Base-by-base conservation (phyloP, 2,888 invertebrate genomes). In the Altica lythri region DNA sequence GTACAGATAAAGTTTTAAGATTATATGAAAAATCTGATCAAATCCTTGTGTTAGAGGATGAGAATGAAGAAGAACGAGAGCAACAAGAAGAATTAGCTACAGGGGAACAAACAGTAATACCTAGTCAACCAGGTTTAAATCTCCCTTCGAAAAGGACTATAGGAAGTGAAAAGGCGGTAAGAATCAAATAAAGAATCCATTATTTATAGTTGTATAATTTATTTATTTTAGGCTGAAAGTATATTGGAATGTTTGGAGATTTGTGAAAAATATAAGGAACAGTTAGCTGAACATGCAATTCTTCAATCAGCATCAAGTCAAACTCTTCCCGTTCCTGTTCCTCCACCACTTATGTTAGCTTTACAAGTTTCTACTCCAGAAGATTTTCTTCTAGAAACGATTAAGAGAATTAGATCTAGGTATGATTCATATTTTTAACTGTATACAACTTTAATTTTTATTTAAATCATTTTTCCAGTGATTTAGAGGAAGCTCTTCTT, bases 181-280 rank as follows among this genome's bases (percentile, higher is more conserved):
- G 85, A 57, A 19, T 10, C 8, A 9, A 13, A 9, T 3, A 34
- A 4, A 6, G 6, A 3, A 4, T 10, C 2, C 6, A 12, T 10
- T 10, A 34, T 12, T 22, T 22, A 14, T 10, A 10, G 34, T 8
- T 12, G 25, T 6, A 10, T 34, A 12, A 2, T 10, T 34, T 10
- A 34, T 34, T 6, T 10, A 10, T 68, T 67, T 53, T 53, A 83
- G 84, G 93, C 95, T 18, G 98, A 98, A 74, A 85, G 89, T 45
- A 85, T 99, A 61, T 79, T 96, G 67, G 97, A 98, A 75, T 95
- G 95, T 63, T 75, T 99, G 47, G 90, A 91, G 52, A 81, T 93
- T 44, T 85, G 86, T 13, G 81, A 81, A 65, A 80, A 83, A 63
- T 88, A 85, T 70, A 75, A 77, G 61, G 79, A 80, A 60, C 82